phyloP scores from a whole-genome alignment of 2,888 invertebrate genomes.

The Cristatella mucedo region DNA sequence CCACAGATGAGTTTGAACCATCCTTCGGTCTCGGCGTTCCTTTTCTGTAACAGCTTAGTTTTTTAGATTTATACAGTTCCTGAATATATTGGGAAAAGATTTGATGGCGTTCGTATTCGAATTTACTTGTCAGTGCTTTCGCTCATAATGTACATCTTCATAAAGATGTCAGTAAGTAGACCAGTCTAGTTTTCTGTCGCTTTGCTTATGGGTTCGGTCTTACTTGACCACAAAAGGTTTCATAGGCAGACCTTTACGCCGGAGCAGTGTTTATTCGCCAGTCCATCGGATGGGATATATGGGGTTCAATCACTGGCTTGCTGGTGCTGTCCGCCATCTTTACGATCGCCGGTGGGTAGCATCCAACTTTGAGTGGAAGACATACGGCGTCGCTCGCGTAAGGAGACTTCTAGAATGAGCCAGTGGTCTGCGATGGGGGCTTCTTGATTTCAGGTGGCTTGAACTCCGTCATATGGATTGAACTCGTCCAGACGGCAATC shows the following conservation, averaged over 20 bases:
- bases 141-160: constrained; percentile 43
- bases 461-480: constrained; percentile 45
- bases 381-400: too few species aligned
- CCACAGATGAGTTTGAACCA: too few species aligned
- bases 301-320: constrained; percentile 29
- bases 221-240: too few species aligned
- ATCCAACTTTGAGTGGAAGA: too few species aligned
- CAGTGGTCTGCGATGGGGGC: too few species aligned
- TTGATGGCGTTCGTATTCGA: constrained; percentile 43
- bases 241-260: constrained; percentile 38
- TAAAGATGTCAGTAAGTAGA: constrained; percentile 44
- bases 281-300: constrained; percentile 30
- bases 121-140: constrained; percentile 42
- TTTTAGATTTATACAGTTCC: constrained; percentile 44
- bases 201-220: too few species aligned
- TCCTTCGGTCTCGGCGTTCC: too few species aligned
- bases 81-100: constrained; percentile 42
- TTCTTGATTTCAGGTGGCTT: constrained; percentile 39
- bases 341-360: constrained; percentile 29
- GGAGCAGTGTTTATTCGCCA: constrained; percentile 38
- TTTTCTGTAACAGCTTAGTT: too few species aligned
- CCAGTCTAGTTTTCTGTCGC: too few species aligned
- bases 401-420: too few species aligned
- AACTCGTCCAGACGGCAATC: constrained; percentile 42
- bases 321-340: constrained; percentile 34